Base-by-base conservation (phyloP, 2,113 vertebrate species). In the Cavia porcellus region DNA sequence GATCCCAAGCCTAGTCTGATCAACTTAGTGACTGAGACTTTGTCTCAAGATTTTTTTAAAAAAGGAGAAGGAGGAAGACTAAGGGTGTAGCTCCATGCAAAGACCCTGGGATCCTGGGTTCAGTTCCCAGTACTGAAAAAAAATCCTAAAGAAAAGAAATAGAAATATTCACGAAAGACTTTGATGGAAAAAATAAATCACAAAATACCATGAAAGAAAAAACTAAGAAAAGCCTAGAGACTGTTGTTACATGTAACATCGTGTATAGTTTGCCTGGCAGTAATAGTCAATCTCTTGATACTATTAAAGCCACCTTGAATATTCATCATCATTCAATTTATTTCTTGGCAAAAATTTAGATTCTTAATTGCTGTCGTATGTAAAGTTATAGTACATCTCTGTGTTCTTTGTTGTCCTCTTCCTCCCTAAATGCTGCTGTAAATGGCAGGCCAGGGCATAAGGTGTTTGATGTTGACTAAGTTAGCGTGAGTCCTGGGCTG, bases 401-500 rank as follows among this genome's bases (percentile, higher is more conserved):
- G 74, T 90, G 55, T 97, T 96, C 90, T 90, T 28, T 61, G 79
- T 98, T 96, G 93, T 86, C 38, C 17, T 89, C 96, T 88, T 95
- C 38, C 17, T 72, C 81, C 14, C 50, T 72, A 95, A 95, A 92
- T 96, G 25, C 32, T 97, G 91, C 95, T 98, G 95, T 95, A 98
- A 98, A 97, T 95, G 95, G 59, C 82, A 91, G 79, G 75, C 85
- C 96, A 96, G 96, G 94, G 93, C 42, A 5, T 0, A 45, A 83
- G 80, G 62, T 93, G n/a, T 97, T 98, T 97, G 92, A 96, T 92
- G 86, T 95, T 97, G 95, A 97, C 96, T 97, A 80, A 94, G 89
- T 94, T 96, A 94, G 1, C 0, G 59, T 83, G 94, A 98, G 95
- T 97, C 94, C 95, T 93, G 3, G 66, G 83, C 96, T 97, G 96